These are phyloP conservation scores for Panurus biarmicus DNA, from an alignment of 2,113 vertebrate genomes.

Conservation along the genomic window DNA sequence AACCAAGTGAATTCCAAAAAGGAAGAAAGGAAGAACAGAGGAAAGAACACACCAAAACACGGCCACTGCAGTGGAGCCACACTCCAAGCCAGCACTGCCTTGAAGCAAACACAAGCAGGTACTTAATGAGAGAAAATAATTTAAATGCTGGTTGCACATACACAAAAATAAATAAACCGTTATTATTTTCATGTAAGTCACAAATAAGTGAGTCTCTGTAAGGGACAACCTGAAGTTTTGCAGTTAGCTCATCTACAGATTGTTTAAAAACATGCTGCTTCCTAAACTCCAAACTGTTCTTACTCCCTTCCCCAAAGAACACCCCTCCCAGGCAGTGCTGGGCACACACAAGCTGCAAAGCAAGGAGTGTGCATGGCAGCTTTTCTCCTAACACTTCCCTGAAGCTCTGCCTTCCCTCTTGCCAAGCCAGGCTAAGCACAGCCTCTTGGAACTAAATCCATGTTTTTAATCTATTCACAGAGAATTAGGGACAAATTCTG, in stretches of 20 bases:
- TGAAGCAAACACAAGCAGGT: not conserved
- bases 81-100: slow-evolving; percentile 36
- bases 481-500: not conserved
- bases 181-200: not conserved
- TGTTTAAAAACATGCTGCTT: not conserved
- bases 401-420: not conserved
- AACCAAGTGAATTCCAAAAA: slow-evolving; percentile 71
- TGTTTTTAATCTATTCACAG: not conserved
- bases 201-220: not conserved
- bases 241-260: not conserved
- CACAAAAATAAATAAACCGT: not conserved
- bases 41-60: slow-evolving; percentile 43
- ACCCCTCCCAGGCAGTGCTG: not conserved
- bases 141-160: not conserved
- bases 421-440: not conserved
- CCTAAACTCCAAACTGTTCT: not conserved
- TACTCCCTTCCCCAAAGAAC: not conserved
- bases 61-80: not conserved
- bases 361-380: not conserved
- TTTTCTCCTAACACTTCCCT: not conserved
- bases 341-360: not conserved
- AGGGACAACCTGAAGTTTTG: not conserved
- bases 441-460: not conserved
- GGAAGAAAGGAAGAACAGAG: not conserved
- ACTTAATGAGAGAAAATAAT: not conserved